Evolutionary conservation across 2,113 vertebrate genomes (phyloP).

Genomic region (Perognathus longimembris): DNA sequence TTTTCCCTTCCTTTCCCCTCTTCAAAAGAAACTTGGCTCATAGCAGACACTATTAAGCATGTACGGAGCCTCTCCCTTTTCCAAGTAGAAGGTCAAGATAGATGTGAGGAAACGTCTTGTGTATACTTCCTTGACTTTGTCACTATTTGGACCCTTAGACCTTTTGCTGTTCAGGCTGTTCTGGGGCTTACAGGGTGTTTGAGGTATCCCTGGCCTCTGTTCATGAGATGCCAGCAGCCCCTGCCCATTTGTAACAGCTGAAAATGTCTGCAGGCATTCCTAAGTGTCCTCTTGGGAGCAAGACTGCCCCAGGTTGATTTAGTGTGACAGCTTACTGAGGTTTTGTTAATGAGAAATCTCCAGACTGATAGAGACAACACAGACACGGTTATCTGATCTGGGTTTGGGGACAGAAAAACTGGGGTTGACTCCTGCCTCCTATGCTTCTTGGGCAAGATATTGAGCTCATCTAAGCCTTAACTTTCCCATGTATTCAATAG

Average conservation of each 20-base stretch:
- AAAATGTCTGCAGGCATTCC: not conserved
- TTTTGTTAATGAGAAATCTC: not conserved
- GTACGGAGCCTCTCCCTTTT: not conserved
- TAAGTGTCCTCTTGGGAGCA: not conserved
- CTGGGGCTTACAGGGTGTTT: not conserved
- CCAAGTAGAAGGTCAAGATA: not conserved
- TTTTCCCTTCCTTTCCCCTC: not conserved
- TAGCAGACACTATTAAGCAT: not conserved
- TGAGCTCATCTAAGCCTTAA: constrained; percentile 8
- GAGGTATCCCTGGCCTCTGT: not conserved
- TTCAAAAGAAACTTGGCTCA: constrained; percentile 25
- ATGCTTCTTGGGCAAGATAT: not conserved
- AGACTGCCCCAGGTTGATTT: not conserved
- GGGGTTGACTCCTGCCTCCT: not conserved
- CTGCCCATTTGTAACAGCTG: not conserved
- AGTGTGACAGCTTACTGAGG: not conserved
- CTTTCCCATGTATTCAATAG: constrained; percentile 11
- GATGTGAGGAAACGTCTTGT: not conserved
- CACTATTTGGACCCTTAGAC: not conserved
- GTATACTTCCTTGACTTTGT: not conserved
- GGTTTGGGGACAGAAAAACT: not conserved
- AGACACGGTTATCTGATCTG: not conserved
- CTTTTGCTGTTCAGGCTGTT: not conserved
- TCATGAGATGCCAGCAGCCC: not conserved
- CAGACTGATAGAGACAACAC: not conserved